phyloP scores from a whole-genome alignment of 2,113 vertebrate genomes.

The Lepisosteus oculatus region DNA sequence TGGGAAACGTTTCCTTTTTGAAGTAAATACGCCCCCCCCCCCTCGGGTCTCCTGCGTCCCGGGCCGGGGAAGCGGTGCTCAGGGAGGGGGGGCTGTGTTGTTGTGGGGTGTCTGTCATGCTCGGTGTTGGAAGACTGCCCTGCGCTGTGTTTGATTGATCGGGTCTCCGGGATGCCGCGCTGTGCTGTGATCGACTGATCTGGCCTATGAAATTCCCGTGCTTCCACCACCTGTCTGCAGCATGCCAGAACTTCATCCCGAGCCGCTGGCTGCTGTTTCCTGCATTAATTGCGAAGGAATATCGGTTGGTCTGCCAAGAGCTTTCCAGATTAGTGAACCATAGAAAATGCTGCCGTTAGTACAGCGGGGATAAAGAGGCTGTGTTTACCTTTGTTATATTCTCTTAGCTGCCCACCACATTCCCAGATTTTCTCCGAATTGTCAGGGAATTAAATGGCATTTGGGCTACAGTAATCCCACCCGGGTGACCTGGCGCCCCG shows the following conservation, averaged over 20 bases:
- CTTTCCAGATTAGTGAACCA: slow-evolving; percentile 6
- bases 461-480: slow-evolving; percentile 64
- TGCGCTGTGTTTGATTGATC: no score
- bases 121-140: no score
- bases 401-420: neutral
- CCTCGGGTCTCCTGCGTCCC: no score
- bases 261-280: slow-evolving; percentile 20
- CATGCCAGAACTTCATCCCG: slow-evolving; percentile 21
- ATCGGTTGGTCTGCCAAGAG: slow-evolving; percentile 21
- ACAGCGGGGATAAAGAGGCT: neutral
- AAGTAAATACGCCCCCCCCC: no score
- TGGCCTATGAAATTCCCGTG: slow-evolving; percentile 13
- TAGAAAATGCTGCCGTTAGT: neutral
- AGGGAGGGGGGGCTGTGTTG: no score
- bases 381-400: slow-evolving; percentile 25
- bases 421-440: slow-evolving; percentile 52
- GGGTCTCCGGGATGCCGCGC: no score
- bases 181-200: slow-evolving; percentile 7
- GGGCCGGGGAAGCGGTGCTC: no score
- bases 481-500: slow-evolving; percentile 63
- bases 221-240: slow-evolving; percentile 20
- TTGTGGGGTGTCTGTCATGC: no score
- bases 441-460: slow-evolving; percentile 53
- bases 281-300: slow-evolving; percentile 22
- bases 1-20: no score